These are phyloP conservation scores for Calephelis virginiensis DNA, from an alignment of 1,140 invertebrate species.

Conservation along the genomic window DNA sequence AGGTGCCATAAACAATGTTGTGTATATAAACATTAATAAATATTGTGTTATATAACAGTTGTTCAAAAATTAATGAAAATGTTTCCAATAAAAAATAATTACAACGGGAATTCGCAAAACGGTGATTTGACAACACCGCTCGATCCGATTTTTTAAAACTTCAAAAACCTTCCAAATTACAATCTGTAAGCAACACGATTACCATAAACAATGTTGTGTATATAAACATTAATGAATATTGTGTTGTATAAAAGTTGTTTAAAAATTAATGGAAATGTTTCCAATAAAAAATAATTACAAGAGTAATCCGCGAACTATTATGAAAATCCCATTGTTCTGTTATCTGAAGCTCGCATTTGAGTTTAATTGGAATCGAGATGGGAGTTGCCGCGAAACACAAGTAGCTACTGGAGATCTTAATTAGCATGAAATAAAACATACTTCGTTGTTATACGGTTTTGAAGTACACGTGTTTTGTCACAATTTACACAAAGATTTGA, in stretches of 20 bases:
- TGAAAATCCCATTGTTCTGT: conserved; percentile 13
- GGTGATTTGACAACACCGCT: too few relatives aligned
- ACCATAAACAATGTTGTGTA: too few relatives aligned
- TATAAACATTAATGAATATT: too few relatives aligned
- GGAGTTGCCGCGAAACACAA: conserved; percentile 5
- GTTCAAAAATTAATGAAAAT: not conserved
- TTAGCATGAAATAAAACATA: conserved; percentile 1
- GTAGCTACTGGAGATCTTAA: conserved; percentile 10
- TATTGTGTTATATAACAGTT: too few relatives aligned
- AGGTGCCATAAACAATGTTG: too few relatives aligned
- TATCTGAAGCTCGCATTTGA: conserved; percentile 9
- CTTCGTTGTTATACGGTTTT: not conserved
- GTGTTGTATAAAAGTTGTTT: too few relatives aligned
- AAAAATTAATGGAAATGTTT: not conserved
- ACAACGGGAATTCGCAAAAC: not conserved
- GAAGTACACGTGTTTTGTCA: not conserved
- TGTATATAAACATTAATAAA: too few relatives aligned
- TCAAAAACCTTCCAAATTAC: too few relatives aligned
- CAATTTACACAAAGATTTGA: not conserved
- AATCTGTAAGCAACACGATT: too few relatives aligned
- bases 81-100: not conserved
- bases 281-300: conserved; percentile 3
- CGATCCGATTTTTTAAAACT: too few relatives aligned
- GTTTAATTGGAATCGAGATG: conserved; percentile 12
- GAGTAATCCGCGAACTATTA: conserved; percentile 1